These are phyloP conservation scores for Gorsachius goisagi DNA, from an alignment of 2,113 vertebrate genomes.

Conservation along the genomic window DNA sequence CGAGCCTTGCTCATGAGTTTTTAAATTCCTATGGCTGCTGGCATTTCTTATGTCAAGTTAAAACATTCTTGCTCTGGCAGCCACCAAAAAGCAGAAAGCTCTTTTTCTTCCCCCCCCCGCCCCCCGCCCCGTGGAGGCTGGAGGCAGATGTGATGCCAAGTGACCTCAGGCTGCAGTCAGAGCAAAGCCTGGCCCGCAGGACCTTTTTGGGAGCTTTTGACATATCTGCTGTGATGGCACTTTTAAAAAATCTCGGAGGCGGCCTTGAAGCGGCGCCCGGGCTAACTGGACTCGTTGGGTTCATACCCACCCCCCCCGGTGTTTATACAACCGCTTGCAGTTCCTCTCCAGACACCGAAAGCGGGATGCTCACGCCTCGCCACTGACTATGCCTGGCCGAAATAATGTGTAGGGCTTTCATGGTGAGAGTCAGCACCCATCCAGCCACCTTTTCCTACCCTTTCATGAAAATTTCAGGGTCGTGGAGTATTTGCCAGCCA, in stretches of 20 bases:
- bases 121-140: neutral
- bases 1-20: neutral
- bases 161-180: neutral
- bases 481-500: neutral
- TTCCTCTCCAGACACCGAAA: neutral
- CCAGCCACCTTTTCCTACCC: neutral
- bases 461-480: neutral
- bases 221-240: neutral
- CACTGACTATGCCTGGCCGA: rapidly evolving
- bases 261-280: neutral
- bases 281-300: neutral
- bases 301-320: neutral
- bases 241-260: neutral
- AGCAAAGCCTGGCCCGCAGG: neutral
- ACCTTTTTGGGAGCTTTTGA: constrained; percentile 35
- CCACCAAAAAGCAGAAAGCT: neutral
- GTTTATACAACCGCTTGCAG: neutral
- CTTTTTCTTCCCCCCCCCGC: neutral
- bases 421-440: rapidly evolving
- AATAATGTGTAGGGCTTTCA: neutral
- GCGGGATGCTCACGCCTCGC: neutral
- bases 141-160: neutral
- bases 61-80: neutral
- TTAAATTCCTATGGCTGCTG: neutral
- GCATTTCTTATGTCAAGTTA: neutral